Percentiles rank a stretch among this genome's conserved stretches.
Conservation (phyloP, 2,113 vertebrate genomes). For the Physeter macrocephalus region DNA sequence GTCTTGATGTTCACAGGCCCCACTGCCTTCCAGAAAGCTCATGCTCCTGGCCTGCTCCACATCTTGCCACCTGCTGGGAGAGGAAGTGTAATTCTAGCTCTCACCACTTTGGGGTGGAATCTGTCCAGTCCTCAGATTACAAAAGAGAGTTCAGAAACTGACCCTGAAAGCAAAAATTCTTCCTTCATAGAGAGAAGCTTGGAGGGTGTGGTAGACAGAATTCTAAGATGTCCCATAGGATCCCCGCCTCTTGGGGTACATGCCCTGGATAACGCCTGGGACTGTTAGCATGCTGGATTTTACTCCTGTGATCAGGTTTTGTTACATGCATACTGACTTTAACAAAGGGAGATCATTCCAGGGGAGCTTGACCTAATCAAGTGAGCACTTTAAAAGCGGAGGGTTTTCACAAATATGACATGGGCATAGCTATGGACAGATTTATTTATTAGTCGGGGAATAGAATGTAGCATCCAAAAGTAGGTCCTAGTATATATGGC, state of each 20-base stretch:
- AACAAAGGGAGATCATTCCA: not conserved
- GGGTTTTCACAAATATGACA: not conserved
- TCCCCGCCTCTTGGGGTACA: no score
- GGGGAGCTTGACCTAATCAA: not conserved
- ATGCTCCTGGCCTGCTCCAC: not conserved
- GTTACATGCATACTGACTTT: not conserved
- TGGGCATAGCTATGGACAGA: not conserved
- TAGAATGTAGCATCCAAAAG: not conserved
- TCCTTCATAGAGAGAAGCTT: not conserved
- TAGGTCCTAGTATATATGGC: not conserved
- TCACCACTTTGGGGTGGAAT: not conserved
- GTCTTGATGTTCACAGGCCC: not conserved
- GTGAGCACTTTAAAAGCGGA: not conserved
- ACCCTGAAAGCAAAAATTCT: not conserved
- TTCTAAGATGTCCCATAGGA: not conserved
- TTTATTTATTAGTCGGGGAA: not conserved
- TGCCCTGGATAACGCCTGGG: not conserved
- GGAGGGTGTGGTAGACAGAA: not conserved
- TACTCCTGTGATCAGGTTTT: not conserved
- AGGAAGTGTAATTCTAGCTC: not conserved
- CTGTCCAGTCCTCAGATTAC: not conserved
- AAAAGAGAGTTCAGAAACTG: not conserved
- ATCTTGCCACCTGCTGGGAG: not conserved
- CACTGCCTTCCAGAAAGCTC: not conserved
- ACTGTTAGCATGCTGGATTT: not conserved